Base-by-base conservation (phyloP, 2,797 vertebrate species). In the Helicolenus hilgendorfi region DNA sequence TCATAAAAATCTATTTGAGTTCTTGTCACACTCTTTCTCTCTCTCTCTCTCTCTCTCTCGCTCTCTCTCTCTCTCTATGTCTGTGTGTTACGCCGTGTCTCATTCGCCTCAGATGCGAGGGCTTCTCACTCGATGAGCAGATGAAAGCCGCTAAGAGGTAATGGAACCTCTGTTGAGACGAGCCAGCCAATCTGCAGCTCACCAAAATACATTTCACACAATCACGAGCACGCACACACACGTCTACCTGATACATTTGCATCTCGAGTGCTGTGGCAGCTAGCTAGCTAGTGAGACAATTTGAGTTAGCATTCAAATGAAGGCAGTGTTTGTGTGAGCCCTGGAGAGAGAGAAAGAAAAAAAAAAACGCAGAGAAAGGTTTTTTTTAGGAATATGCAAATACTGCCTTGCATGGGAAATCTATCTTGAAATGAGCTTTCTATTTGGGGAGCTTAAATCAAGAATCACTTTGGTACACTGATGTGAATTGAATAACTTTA, bases 381-480 rank as follows among this genome's bases (percentile, higher is more conserved):
- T 83, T 86, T 94, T 94, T 89, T 94, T 93, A 97, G 96, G 96
- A 96, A 94, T 94, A 97, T 97, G 96, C 96, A 96, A 86, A 97
- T 97, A 95, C 95, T 94, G 95, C 94, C 94, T 95, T 97, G 97
- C 97, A 96, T 96, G 95, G 95, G 96, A 97, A 98, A 98, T 98
- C 96, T 97, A 96, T 95, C 94, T 95, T 97, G 96, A 97, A 98
- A 97, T 97, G 97, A 98, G 97, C 94, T 97, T 97, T 98, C 97
- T 97, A 98, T 98, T 98, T 98, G 96, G 93, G 94, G 91, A 98
- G 97, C 96, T 98, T 98, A 97, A 96, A 98, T 97, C 97, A 97
- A 98, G 96, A 98, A 97, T 96, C 95, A 93, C 94, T 95, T 96
- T 94, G 95, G 91, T 59, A 76, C 74, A 87, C 89, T 88, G 73